Base-by-base conservation (phyloP, 2,797 vertebrate species). In the Esox lucius region DNA sequence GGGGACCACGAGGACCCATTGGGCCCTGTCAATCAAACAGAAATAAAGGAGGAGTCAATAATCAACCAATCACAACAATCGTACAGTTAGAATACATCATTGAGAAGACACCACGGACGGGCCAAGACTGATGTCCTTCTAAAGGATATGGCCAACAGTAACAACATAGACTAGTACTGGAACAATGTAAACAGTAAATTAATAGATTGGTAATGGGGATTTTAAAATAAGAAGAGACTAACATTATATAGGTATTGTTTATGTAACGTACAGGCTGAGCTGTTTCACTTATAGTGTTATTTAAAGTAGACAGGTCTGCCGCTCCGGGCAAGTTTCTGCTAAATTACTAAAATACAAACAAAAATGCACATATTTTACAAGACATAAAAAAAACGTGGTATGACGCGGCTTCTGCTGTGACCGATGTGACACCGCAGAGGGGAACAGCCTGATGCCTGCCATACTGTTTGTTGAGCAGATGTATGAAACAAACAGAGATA, bases 1-100 rank as follows among this genome's bases (percentile, higher is more conserved):
- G 94, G 75, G 95, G 83, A 93, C 98, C 98, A 56, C 97, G 97
- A 79, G 96, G 94, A 93, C 98, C 98, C 80, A 96, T 93, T 79
- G 97, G 96, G 85, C 97, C 97, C 97, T 98, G 79, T 77, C 68
- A 83, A 78, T 62, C 33, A 82, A 66, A 77, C 78, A 78, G 74
- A 83, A 74, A 88, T 42, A 82, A 49, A 81, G 16, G 16, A 17
- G 72, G 62, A 17, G 33, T 87, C 39, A 88, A 68, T 22, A 26
- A 78, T 31, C 8, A 39, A 68, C 65, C 17, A 48, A 64, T 75
- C 56, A 56, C 67, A 68, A 39, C 67, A 5, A 49, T 59, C n/a
- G n/a, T 46, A 19, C 22, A 1, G 35, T 67, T 39, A 67, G 28
- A 31, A 31, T 31, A 64, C 5, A 26, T 31, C 0, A 22, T 64